phyloP scores from a whole-genome alignment of 2,113 vertebrate genomes.

The Acrocephalus kingi region DNA sequence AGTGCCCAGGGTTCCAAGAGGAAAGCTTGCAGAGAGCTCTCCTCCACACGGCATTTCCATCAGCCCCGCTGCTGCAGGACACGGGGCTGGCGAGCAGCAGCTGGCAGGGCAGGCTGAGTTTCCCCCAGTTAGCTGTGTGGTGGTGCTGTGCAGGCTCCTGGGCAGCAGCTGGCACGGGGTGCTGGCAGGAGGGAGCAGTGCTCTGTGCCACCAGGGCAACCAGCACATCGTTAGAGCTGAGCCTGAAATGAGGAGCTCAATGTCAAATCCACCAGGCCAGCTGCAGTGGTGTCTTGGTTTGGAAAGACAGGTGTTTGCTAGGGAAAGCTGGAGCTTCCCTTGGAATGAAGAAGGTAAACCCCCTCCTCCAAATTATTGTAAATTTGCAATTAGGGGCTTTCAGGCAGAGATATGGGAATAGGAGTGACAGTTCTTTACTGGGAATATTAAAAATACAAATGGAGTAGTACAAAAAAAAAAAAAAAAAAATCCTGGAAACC shows the following conservation, averaged over 20 bases:
- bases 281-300: no score
- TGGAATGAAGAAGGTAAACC: no score
- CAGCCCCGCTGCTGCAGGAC: background rate
- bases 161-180: conserved; percentile 14
- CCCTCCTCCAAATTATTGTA: no score
- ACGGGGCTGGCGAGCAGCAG: conserved; percentile 11
- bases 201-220: background rate
- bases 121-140: background rate
- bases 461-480: no score
- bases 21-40: background rate
- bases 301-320: no score
- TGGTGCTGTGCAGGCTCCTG: background rate
- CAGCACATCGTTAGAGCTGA: background rate
- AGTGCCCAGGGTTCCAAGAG: background rate
- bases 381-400: no score
- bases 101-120: background rate
- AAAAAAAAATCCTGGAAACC: no score
- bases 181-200: background rate
- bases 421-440: no score
- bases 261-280: background rate
- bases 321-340: no score
- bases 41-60: background rate
- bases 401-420: no score
- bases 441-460: no score
- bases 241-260: background rate